phyloP scores from a whole-genome alignment of 1,140 invertebrate genomes.

The Paraescarpia echinospica region DNA sequence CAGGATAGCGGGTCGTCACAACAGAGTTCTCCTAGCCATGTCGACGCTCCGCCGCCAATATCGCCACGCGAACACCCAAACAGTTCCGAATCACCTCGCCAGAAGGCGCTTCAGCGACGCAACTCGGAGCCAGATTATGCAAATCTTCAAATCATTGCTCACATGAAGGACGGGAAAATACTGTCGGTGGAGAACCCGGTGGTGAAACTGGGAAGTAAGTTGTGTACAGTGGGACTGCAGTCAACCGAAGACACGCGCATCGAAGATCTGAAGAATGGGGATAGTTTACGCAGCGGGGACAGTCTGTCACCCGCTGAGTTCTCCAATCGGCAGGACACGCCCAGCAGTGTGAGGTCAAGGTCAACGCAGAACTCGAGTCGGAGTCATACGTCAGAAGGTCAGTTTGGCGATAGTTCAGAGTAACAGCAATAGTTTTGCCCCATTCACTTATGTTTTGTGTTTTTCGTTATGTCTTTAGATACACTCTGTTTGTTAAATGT shows the following conservation, averaged over 20 bases:
- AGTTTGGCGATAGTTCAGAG: neutral
- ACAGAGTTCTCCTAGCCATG: neutral
- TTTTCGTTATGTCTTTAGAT: no score
- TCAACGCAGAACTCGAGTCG: conserved; percentile 30
- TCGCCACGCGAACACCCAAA: conserved; percentile 1
- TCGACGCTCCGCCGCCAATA: neutral
- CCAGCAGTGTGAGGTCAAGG: conserved; percentile 30
- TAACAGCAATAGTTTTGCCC: no score
- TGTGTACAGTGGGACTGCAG: neutral
- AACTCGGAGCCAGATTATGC: conserved; percentile 53
- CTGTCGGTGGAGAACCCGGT: conserved; percentile 10
- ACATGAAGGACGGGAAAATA: conserved; percentile 10
- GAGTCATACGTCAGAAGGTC: conserved; percentile 28
- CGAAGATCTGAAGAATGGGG: conserved; percentile 22
- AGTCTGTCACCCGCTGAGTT: conserved; percentile 26
- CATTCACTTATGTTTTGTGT: no score
- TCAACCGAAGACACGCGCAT: neutral
- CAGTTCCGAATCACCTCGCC: neutral
- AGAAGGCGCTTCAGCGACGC: neutral
- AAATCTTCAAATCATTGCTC: conserved; percentile 41
- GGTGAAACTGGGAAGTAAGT: neutral
- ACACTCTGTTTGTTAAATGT: no score
- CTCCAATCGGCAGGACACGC: conserved; percentile 27
- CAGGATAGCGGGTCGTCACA: neutral
- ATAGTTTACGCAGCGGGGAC: conserved; percentile 26